Percentiles rank a stretch among this genome's conserved stretches.
These are phyloP conservation scores for Melinaea marsaeus DNA, from an alignment of 2,888 invertebrate species.

Conservation along the genomic window DNA sequence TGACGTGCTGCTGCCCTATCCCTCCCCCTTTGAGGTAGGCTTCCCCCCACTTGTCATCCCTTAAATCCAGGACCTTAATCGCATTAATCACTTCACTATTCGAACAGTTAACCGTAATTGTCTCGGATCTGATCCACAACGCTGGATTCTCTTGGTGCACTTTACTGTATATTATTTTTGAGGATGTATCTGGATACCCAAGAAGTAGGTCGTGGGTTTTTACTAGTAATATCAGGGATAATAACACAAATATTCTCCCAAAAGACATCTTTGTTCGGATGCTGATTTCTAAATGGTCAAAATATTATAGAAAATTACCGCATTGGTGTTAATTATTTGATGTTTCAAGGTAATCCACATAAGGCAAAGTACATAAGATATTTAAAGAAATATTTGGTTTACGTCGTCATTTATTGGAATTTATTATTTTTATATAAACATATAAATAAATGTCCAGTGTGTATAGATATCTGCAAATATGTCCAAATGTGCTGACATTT, in stretches of 20 bases:
- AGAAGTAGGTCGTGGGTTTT: conserved; percentile 38
- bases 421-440: too few relatives aligned
- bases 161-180: conserved; percentile 58
- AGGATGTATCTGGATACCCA: conserved; percentile 54
- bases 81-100: conserved; percentile 57
- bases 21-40: conserved; percentile 56
- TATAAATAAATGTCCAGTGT: too few relatives aligned
- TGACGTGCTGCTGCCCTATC: conserved; percentile 54
- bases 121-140: conserved; percentile 54
- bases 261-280: conserved; percentile 17
- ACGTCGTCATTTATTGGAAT: too few relatives aligned
- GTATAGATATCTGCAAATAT: too few relatives aligned
- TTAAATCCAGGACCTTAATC: conserved; percentile 53
- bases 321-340: neutral
- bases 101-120: conserved; percentile 54
- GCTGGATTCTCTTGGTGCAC: conserved; percentile 63
- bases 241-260: conserved; percentile 24
- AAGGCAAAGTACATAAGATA: neutral
- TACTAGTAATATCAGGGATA: conserved; percentile 13
- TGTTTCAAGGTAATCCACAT: neutral
- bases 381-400: neutral
- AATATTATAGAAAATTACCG: neutral
- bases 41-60: conserved; percentile 57
- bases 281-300: too few relatives aligned
- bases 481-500: too few relatives aligned